Evolutionary conservation across 2,797 vertebrate species (phyloP).

Genomic region (Danio tinwini): DNA sequence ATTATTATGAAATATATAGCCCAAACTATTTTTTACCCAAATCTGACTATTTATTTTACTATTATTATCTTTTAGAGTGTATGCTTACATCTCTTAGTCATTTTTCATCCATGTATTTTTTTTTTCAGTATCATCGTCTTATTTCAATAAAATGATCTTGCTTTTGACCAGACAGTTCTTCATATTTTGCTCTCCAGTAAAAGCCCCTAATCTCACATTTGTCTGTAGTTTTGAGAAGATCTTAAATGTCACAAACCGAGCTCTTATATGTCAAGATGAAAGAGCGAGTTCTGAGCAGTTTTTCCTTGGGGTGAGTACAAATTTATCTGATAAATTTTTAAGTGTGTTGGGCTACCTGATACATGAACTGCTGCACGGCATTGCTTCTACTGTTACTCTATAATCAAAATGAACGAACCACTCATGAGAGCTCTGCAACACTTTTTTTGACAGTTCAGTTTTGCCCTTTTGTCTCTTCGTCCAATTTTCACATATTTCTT

Average conservation of each 20-base stretch:
- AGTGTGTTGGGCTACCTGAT: neutral
- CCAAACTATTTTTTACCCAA: too few relatives aligned
- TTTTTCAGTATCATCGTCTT: neutral
- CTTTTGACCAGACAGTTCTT: neutral
- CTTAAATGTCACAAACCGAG: conserved; percentile 13
- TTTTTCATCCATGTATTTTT: too few relatives aligned
- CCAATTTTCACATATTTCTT: neutral
- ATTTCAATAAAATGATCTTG: conserved; percentile 1
- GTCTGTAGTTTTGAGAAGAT: neutral
- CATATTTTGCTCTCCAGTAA: neutral
- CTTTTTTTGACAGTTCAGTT: too few relatives aligned
- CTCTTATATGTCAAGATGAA: conserved; percentile 18
- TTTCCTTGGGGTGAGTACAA: conserved; percentile 12
- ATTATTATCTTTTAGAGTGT: too few relatives aligned
- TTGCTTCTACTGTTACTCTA: neutral
- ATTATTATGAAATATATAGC: too few relatives aligned
- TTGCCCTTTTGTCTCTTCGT: too few relatives aligned
- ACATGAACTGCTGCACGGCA: neutral
- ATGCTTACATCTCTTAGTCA: too few relatives aligned
- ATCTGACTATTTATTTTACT: too few relatives aligned
- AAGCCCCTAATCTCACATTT: conserved; percentile 8
- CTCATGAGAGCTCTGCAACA: neutral
- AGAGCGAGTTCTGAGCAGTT: conserved; percentile 12
- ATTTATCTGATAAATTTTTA: neutral
- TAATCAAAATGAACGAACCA: neutral